phyloP scores from a whole-genome alignment of 2,888 invertebrate species.

The Glaucopsyche alexis region DNA sequence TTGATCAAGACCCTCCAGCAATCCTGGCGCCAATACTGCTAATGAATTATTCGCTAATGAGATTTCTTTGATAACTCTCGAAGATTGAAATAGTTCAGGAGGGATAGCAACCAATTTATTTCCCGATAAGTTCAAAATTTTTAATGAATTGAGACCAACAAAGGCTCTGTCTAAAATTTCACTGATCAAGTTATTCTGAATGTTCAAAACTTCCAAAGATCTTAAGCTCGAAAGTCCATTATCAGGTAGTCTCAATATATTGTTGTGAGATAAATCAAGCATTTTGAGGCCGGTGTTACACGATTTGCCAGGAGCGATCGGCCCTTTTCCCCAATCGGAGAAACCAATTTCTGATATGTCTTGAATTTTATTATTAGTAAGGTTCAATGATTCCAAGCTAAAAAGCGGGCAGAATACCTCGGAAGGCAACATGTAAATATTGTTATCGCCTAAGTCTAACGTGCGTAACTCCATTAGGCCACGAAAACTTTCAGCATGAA shows the following conservation, averaged over 20 bases:
- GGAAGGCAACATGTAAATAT: slow-evolving; percentile 86
- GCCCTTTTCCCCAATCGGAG: slow-evolving; percentile 85
- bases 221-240: slow-evolving; percentile 85
- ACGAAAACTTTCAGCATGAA: slow-evolving; percentile 86
- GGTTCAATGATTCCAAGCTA: slow-evolving; percentile 84
- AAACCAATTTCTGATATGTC: slow-evolving; percentile 88
- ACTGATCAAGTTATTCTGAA: slow-evolving; percentile 88
- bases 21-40: slow-evolving; percentile 85
- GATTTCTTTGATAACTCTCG: slow-evolving; percentile 84
- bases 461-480: slow-evolving; percentile 84
- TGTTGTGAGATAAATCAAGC: slow-evolving; percentile 87
- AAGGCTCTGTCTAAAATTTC: slow-evolving; percentile 88
- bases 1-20: slow-evolving; percentile 86
- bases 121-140: slow-evolving; percentile 87
- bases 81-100: slow-evolving; percentile 87
- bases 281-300: slow-evolving; percentile 85
- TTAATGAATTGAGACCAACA: slow-evolving; percentile 84
- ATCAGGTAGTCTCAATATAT: slow-evolving; percentile 84
- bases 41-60: slow-evolving; percentile 90
- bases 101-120: slow-evolving; percentile 90
- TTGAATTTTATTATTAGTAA: slow-evolving; percentile 89
- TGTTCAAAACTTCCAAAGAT: slow-evolving; percentile 84
- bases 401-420: slow-evolving; percentile 87
- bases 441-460: slow-evolving; percentile 87
- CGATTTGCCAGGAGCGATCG: slow-evolving; percentile 83